Percentiles rank a stretch among this genome's conserved stretches.
phyloP scores from a whole-genome alignment of 1,140 invertebrate genomes.

The Holcopasites calliopsidis region DNA sequence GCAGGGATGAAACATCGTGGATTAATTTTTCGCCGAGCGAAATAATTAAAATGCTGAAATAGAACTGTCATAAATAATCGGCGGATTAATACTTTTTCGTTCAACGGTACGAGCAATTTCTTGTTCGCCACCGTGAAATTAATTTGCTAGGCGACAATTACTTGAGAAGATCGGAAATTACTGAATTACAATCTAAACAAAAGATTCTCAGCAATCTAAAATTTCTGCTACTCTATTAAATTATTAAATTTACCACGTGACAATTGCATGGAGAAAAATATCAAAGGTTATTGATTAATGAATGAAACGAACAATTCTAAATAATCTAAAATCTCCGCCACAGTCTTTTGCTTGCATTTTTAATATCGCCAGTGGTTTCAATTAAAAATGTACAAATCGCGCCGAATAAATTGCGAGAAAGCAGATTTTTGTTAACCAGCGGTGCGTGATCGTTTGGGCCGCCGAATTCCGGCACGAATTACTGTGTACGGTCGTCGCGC shows the following conservation, averaged over 20 bases:
- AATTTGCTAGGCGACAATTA: too few relatives aligned
- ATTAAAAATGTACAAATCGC: not conserved
- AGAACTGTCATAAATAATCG: not conserved
- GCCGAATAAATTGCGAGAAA: not conserved
- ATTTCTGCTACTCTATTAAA: too few relatives aligned
- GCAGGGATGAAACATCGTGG: conserved; percentile 21
- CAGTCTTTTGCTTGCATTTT: not conserved
- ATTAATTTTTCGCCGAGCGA: conserved; percentile 20
- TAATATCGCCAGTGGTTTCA: too few relatives aligned
- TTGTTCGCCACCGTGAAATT: too few relatives aligned
- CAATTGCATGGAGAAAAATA: too few relatives aligned
- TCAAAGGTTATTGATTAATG: not conserved
- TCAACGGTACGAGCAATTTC: too few relatives aligned
- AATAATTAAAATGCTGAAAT: not conserved
- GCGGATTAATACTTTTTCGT: too few relatives aligned
- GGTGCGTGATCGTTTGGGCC: conserved; percentile 21
- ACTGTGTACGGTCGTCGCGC: conserved; percentile 21
- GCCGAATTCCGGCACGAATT: conserved; percentile 44
- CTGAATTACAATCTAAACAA: too few relatives aligned
- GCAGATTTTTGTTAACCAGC: not conserved
- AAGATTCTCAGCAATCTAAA: too few relatives aligned
- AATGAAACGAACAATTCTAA: not conserved
- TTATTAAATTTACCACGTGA: too few relatives aligned
- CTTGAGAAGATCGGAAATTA: too few relatives aligned
- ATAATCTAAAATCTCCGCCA: too few relatives aligned